Evolutionary conservation across 2,888 invertebrate genomes (phyloP), one percentile per base, ranked within the genome.

Genomic region (Odontomyia ornata): DNA sequence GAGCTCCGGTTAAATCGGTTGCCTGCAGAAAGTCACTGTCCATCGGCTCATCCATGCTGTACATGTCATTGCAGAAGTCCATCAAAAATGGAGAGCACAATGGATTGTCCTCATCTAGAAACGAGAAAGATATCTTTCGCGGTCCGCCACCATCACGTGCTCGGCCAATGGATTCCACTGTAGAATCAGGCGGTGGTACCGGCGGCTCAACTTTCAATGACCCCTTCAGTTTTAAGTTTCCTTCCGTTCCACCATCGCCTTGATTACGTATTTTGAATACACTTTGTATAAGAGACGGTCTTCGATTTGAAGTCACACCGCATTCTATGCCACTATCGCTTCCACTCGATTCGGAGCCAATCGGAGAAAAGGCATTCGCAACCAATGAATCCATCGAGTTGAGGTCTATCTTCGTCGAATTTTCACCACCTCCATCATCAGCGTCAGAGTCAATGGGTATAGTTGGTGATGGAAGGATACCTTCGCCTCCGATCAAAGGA

Each of bases 311-410:
- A 23, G 52, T 23, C 2, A 13, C 82, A 76, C 79, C 82, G 23
- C 85, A 85, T 78, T 85, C 85, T 52, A 85, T 83, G 79, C 84
- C 85, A 71, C 84, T 84, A 77, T 86, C 85, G 78, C 82, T 84
- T 77, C 81, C 82, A 9, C 56, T 4, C 1, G 76, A 43, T 11
- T 76, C 76, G 13, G 36, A 67, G 1, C 21, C 67, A 5, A 23
- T 30, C 36, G 75, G 64, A 5, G 75, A 75, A 18, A 75, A 47
- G n/a, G 64, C n/a, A 1, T 18, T 30, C 1, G 23, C 23, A 11
- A 43, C 43, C 1, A 62, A 15, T 9, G 64, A 36, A 27, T 64
- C 28, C 27, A 64, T n/a, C 15, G 47, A 75, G 2, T 0, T 2
- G 1, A 15, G 1, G 4, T 27, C n/a, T 7, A 27, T n/a, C 13